phyloP scores from a whole-genome alignment of 2,113 vertebrate species.

The Chlorodrepanis virens region DNA sequence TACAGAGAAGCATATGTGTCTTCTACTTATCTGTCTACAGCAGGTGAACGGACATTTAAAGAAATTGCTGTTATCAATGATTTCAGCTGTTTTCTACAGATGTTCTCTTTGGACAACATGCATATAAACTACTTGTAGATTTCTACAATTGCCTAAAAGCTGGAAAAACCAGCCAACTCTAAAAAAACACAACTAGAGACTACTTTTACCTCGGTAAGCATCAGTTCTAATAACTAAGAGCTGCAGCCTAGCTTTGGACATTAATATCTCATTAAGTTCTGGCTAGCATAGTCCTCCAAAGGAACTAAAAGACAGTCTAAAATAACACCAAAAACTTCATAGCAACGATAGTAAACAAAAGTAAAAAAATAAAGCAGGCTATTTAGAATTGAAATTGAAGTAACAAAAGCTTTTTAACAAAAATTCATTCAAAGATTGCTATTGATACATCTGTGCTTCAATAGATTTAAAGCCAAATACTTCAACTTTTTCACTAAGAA shows the following conservation, averaged over 20 bases:
- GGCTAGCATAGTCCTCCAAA: neutral
- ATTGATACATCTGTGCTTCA: neutral
- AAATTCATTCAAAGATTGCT: neutral
- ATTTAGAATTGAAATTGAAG: neutral
- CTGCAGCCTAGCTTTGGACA: neutral
- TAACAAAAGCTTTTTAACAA: neutral
- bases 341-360: neutral
- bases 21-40: neutral
- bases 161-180: neutral
- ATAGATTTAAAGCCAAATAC: neutral
- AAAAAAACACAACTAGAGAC: neutral
- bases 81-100: slow-evolving; percentile 19
- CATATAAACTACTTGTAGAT: neutral
- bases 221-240: neutral
- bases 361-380: neutral
- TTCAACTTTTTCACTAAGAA: neutral
- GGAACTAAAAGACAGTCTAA: neutral
- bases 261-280: neutral
- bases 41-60: neutral
- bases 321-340: neutral
- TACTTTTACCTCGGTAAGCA: neutral
- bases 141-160: neutral
- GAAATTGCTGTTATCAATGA: neutral
- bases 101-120: neutral
- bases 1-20: neutral